Evolutionary conservation across 2,113 vertebrate species (phyloP).

Genomic region (Perca fluviatilis): DNA sequence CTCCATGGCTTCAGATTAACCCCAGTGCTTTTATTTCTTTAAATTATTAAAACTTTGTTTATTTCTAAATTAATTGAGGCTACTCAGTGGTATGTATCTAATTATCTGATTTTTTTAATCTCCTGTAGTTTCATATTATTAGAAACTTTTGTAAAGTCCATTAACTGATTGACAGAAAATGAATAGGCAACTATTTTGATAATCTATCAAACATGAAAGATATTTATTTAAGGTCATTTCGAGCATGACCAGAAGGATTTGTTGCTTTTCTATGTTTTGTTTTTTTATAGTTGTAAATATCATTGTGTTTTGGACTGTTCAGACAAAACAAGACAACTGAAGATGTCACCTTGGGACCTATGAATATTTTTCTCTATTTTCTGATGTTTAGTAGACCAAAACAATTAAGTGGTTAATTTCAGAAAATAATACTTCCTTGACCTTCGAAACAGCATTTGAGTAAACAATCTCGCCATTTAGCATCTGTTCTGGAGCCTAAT

Average conservation of each 20-base stretch:
- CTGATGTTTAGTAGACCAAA: background rate
- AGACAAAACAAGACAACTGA: background rate
- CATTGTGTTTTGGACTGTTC: background rate
- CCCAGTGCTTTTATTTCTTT: background rate
- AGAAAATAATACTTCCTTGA: background rate
- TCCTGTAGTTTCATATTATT: background rate
- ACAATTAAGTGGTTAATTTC: background rate
- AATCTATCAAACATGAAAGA: background rate
- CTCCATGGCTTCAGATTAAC: slow-evolving; percentile 35
- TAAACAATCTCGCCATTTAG: background rate
- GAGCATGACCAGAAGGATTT: background rate
- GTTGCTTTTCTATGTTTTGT: background rate
- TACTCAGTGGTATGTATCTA: background rate
- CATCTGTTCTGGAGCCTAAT: background rate
- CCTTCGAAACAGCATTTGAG: background rate
- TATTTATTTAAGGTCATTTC: background rate
- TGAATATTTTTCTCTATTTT: background rate
- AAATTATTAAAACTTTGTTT: background rate
- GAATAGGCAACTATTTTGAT: background rate
- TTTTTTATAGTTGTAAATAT: background rate
- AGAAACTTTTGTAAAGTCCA: background rate
- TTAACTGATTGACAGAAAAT: background rate
- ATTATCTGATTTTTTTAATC: background rate
- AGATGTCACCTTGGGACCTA: background rate
- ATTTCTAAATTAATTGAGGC: background rate